These are phyloP conservation scores for Setipinna tenuifilis DNA, from an alignment of 2,797 vertebrate species.

Conservation along the genomic window DNA sequence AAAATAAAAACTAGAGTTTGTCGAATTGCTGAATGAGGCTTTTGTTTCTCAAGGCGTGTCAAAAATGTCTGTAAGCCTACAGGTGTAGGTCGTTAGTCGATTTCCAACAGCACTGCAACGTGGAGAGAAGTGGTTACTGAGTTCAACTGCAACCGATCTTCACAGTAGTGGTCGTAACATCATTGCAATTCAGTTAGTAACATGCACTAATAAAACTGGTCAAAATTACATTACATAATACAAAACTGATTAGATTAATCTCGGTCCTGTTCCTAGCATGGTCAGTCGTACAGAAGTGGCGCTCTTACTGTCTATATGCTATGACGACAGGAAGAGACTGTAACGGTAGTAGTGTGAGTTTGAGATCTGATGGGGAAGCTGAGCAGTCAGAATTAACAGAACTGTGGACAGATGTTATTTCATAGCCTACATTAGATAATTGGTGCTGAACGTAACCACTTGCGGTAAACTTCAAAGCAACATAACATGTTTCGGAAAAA, in stretches of 20 bases:
- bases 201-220: too few relatives aligned
- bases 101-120: not conserved
- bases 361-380: conserved; percentile 38
- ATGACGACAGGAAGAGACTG: conserved; percentile 21
- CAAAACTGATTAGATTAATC: too few relatives aligned
- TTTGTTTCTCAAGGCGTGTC: conserved; percentile 19
- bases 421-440: not conserved
- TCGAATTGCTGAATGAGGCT: conserved; percentile 58
- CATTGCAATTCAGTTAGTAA: not conserved
- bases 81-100: not conserved
- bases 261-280: not conserved
- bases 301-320: not conserved
- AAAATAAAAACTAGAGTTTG: conserved; percentile 80
- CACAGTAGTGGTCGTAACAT: not conserved
- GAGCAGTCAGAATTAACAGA: not conserved
- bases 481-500: conserved; percentile 92
- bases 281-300: not conserved
- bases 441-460: not conserved
- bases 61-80: not conserved
- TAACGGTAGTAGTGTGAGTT: conserved; percentile 2
- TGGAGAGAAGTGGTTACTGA: not conserved
- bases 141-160: not conserved
- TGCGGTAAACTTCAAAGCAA: not conserved
- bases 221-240: too few relatives aligned
- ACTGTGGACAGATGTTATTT: conserved; percentile 4